phyloP scores from a whole-genome alignment of 2,113 vertebrate species.

The Heterocephalus glaber region DNA sequence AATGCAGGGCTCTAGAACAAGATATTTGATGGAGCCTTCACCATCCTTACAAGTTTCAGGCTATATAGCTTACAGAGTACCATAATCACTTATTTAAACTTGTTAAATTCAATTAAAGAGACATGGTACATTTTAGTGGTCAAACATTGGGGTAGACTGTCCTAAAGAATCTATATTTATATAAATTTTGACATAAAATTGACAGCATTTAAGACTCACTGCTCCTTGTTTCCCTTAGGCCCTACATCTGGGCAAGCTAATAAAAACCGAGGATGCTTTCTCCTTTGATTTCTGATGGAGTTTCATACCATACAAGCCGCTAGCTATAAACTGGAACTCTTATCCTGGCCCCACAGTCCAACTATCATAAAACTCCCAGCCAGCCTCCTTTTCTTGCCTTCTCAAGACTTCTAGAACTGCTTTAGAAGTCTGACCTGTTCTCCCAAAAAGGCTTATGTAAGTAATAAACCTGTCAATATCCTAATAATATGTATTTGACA shows the following conservation, averaged over 20 bases:
- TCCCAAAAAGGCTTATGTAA: neutral
- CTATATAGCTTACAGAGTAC: neutral
- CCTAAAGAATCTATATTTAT: neutral
- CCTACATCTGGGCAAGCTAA: conserved; percentile 13
- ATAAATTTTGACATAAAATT: neutral
- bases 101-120: conserved; percentile 35
- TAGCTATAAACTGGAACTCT: neutral
- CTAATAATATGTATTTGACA: neutral
- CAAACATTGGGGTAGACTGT: neutral
- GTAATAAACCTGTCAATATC: conserved; percentile 11
- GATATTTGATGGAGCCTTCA: neutral
- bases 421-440: neutral
- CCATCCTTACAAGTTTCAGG: neutral
- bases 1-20: neutral
- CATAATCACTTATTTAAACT: conserved; percentile 30
- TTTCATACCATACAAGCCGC: neutral
- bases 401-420: conserved; percentile 10
- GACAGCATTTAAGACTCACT: neutral
- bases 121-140: conserved; percentile 4
- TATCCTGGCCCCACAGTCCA: neutral
- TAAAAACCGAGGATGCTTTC: neutral
- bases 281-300: neutral
- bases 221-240: neutral
- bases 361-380: neutral
- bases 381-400: conserved; percentile 15